Evolutionary conservation across 2,113 vertebrate species (phyloP), one percentile per base, ranked within the genome.

Genomic region (zebrafish (Danio rerio)): DNA sequence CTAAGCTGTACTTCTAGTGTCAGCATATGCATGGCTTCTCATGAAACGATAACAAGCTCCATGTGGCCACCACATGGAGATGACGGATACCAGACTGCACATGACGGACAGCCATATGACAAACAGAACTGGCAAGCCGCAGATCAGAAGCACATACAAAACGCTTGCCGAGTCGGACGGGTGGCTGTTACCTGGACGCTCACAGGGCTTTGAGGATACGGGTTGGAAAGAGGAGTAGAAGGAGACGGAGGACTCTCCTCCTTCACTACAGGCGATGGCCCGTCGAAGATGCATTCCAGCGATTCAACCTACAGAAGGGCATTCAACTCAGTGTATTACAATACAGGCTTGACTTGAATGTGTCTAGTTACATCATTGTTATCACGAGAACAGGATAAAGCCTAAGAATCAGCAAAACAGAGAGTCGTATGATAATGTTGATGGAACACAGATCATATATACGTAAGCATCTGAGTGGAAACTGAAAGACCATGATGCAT

Each of bases 261-360:
- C 11, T 82, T 89, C 75, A 89, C 91, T 89, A 91, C 88, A 40
- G 70, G 59, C 40, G 90, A 82, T 0, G 93, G 90, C n/a, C 92
- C 92, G 16, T 94, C 93, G 86, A 92, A 91, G 92, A 94, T 89
- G 90, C 91, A 92, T 83, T 94, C 94, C 93, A 94, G 87, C 81
- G 92, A 91, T 0, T 89, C 92, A 86, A 92, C 94, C 94, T 94
- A 89, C 77, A 88, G 86, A 85, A 82, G 80, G 81, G 82, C 83
- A 87, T 20, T 82, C 71, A 84, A 85, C 87, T 87, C 81, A 81
- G 55, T 68, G 84, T 56, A 85, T 83, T 81, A 82, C 31, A 72
- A 70, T 42, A 73, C 56, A 73, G 58, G 56, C 18, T 47, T 55
- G 74, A 62, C 45, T 77, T 55, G 49, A 77, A 49, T 43, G n/a